phyloP scores from a whole-genome alignment of 2,888 invertebrate species.

The Dorcus hopei region DNA sequence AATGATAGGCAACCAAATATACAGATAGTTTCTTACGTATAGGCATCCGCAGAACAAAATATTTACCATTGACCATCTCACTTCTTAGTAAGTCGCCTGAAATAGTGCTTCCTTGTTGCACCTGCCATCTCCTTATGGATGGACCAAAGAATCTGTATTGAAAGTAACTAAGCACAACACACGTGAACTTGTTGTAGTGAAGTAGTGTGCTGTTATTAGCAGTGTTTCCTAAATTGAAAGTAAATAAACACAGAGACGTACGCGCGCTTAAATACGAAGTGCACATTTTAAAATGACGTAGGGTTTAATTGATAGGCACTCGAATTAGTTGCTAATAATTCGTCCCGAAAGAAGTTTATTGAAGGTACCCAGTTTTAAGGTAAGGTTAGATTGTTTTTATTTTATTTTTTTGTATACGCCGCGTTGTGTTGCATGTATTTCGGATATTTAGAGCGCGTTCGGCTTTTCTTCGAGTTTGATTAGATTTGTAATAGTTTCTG shows the following conservation, averaged over 20 bases:
- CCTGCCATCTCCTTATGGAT: conserved; percentile 15
- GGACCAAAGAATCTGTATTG: conserved; percentile 13
- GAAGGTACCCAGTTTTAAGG: background rate
- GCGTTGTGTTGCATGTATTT: background rate
- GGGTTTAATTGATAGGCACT: conserved; percentile 11
- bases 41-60: too few relatives aligned
- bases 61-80: too few relatives aligned
- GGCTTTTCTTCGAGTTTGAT: too few relatives aligned
- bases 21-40: too few relatives aligned
- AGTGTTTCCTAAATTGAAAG: background rate
- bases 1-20: too few relatives aligned
- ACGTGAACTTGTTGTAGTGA: background rate
- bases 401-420: background rate
- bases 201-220: background rate
- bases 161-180: background rate
- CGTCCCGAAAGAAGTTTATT: background rate
- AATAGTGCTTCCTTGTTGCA: conserved; percentile 10
- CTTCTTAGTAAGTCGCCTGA: too few relatives aligned
- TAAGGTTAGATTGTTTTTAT: background rate
- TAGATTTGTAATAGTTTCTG: too few relatives aligned
- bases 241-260: background rate
- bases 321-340: background rate
- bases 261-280: background rate
- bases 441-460: too few relatives aligned
- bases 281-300: conserved; percentile 3